Conservation (phyloP, 2,888 invertebrate genomes). For the Byasa hedistus region DNA sequence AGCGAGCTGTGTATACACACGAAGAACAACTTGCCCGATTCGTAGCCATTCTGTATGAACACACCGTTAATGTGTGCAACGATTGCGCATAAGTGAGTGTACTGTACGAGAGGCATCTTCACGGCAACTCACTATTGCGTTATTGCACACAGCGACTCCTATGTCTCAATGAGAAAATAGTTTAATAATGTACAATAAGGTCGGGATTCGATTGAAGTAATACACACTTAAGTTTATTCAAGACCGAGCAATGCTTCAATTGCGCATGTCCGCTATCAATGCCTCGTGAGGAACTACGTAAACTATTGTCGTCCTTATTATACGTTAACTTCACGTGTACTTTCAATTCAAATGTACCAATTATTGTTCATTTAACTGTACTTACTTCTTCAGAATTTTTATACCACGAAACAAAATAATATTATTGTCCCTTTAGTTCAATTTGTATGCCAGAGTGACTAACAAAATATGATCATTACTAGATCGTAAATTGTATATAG, state of each 20-base stretch:
- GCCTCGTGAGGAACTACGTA: conserved; percentile 61
- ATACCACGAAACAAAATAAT: no score
- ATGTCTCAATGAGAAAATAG: conserved; percentile 41
- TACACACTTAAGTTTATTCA: conserved; percentile 51
- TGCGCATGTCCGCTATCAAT: conserved; percentile 73
- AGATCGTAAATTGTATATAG: not conserved
- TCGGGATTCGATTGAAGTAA: conserved; percentile 43
- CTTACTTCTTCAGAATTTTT: no score
- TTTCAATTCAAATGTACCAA: conserved; percentile 38
- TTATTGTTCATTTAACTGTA: not conserved
- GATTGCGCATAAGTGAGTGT: conserved; percentile 35
- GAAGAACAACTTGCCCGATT: conserved; percentile 54
- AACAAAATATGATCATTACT: no score
- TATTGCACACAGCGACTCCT: conserved; percentile 58
- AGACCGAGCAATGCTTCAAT: conserved; percentile 46
- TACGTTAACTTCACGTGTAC: conserved; percentile 49
- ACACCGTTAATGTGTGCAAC: conserved; percentile 45
- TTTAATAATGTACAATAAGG: conserved; percentile 48
- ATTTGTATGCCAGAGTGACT: no score
- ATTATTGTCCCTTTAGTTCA: no score
- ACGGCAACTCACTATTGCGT: conserved; percentile 50
- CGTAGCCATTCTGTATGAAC: conserved; percentile 46
- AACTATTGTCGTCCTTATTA: conserved; percentile 73
- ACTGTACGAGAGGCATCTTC: conserved; percentile 50
- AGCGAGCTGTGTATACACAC: conserved; percentile 58